These are phyloP conservation scores for Drosophila prolongata DNA, from an alignment of 2,888 invertebrate species.

Conservation along the genomic window DNA sequence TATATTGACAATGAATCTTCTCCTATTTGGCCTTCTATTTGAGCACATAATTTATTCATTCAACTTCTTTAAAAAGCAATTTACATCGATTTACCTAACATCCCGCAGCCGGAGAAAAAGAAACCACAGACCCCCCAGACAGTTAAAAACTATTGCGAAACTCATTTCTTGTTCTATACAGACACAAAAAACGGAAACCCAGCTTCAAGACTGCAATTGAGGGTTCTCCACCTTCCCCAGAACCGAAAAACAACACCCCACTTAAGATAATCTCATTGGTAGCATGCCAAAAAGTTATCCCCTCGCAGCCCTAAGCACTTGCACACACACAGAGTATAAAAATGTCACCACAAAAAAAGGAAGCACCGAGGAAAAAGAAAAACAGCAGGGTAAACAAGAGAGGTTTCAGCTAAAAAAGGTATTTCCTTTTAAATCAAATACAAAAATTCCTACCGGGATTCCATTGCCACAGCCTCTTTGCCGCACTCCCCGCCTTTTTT, in stretches of 20 bases:
- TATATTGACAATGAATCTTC: not conserved
- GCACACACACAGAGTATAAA: conserved; percentile 62
- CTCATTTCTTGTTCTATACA: conserved; percentile 21
- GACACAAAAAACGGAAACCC: conserved; percentile 15
- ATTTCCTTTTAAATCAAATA: conserved; percentile 77
- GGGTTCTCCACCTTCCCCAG: conserved; percentile 6
- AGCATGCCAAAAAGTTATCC: conserved; percentile 73
- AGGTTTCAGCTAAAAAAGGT: conserved; percentile 57
- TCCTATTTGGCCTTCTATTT: not conserved
- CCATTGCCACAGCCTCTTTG: conserved; percentile 22
- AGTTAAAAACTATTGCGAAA: conserved; percentile 62
- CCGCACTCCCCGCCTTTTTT: conserved; percentile 9
- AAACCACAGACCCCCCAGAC: conserved; percentile 29
- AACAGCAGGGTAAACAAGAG: conserved; percentile 46
- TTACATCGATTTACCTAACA: conserved; percentile 41
- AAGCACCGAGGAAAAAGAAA: conserved; percentile 21
- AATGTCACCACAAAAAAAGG: conserved; percentile 67
- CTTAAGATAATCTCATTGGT: conserved; percentile 81
- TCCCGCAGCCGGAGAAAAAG: not conserved
- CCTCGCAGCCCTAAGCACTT: conserved; percentile 12
- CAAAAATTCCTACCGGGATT: conserved; percentile 57
- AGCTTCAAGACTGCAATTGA: conserved; percentile 43
- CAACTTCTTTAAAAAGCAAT: conserved; percentile 30
- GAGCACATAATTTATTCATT: conserved; percentile 32
- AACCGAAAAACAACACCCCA: conserved; percentile 64